Percentiles rank a stretch among this genome's conserved stretches.
Conservation (phyloP, 2,888 invertebrate species). For the Nephrocerus scutellatus region DNA sequence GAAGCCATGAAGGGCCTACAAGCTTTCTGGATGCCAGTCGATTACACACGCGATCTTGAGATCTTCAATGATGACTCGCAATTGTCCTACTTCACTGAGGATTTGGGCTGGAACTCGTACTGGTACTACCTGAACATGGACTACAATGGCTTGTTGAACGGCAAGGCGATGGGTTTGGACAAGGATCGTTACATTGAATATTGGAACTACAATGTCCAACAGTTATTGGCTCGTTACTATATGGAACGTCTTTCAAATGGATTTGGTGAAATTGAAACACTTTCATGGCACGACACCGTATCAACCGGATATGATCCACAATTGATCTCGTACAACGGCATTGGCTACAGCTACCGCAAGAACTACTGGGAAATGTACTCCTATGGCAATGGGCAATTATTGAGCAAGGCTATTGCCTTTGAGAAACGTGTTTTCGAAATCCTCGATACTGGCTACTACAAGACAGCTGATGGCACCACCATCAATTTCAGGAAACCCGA, state of each 20-base stretch:
- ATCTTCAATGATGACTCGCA: conserved; percentile 51
- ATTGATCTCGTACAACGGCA: conserved; percentile 56
- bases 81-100: conserved; percentile 63
- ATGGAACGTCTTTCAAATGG: conserved; percentile 65
- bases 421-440: conserved; percentile 49
- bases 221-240: conserved; percentile 63
- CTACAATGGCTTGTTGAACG: conserved; percentile 58
- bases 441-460: conserved; percentile 49
- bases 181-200: conserved; percentile 57
- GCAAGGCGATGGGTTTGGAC: conserved; percentile 48
- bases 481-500: conserved; percentile 55
- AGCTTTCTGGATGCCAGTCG: conserved; percentile 44
- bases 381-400: conserved; percentile 34
- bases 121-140: conserved; percentile 56
- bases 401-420: conserved; percentile 32
- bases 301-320: conserved; percentile 57
- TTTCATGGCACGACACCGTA: conserved; percentile 50
- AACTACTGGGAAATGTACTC: conserved; percentile 41
- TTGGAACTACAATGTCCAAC: conserved; percentile 59
- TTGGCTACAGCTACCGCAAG: conserved; percentile 55
- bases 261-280: conserved; percentile 55
- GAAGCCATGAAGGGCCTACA: conserved; percentile 21
- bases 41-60: conserved; percentile 51
- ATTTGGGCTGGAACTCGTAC: conserved; percentile 57
- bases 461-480: conserved; percentile 49